Evolutionary conservation across 1,140 invertebrate genomes (phyloP), one percentile per base, ranked within the genome.

Genomic region (Elymnias hypermnestra): DNA sequence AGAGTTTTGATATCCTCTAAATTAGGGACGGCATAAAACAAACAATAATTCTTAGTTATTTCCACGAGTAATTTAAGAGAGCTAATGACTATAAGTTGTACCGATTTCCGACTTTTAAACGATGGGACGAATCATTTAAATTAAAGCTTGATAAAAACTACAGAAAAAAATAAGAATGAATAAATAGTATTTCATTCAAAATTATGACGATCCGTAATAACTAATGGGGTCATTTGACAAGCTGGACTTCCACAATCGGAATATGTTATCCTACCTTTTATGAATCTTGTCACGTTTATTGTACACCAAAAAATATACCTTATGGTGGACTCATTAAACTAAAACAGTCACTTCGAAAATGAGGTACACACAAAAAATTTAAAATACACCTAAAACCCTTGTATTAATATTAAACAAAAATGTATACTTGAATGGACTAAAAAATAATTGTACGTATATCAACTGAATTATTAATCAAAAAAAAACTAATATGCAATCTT

Each of bases 281-380:
- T n/a, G n/a, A 23, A 28, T 45, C 7, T 39, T 19, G 13, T 18
- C 13, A 43, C 25, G 25, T 18, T n/a, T n/a, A n/a, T n/a, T n/a
- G n/a, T n/a, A n/a, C n/a, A n/a, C n/a, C n/a, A n/a, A n/a, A 3
- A 21, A 21, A 21, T 46, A 12, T 23, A 29, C 4, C 15, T 35
- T 35, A 40, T 39, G 44, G 36, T 31, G 44, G 17, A 38, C 18
- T 31, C 38, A 51, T 35, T 33, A 1, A 38, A 44, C 48, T 51
- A 44, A 40, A 66, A 65, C 66, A 71, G 63, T 74, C 64, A 45
- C 51, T 65, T 68, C 41, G 56, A 64, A 63, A 47, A 47, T 76
- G 73, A 81, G 73, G 72, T 81, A 81, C 65, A 63, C 70, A 73
- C 56, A 62, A 66, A 55, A 57, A 64, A 64, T 57, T 70, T 77